phyloP scores from a whole-genome alignment of 1,140 invertebrate genomes.

The Alviniconcha marisindica region DNA sequence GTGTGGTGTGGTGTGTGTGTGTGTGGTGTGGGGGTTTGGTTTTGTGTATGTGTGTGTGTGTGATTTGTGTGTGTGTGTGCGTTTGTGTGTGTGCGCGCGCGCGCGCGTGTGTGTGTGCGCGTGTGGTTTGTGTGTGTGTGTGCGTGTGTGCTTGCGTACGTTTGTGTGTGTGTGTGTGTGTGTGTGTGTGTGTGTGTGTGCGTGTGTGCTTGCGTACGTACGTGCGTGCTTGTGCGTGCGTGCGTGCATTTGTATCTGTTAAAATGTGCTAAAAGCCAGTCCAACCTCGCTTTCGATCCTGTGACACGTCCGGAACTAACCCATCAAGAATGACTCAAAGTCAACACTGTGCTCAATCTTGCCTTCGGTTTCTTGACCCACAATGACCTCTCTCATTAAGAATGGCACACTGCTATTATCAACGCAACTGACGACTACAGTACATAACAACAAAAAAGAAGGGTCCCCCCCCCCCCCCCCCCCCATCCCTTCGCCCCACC shows the following conservation, averaged over 20 bases:
- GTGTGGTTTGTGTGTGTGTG: not conserved
- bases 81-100: not conserved
- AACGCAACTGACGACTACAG: no score
- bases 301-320: no score
- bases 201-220: not conserved
- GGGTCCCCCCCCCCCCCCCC: no score
- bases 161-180: constrained; percentile 2
- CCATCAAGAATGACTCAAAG: no score
- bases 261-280: no score
- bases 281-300: no score
- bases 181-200: constrained; percentile 8
- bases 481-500: no score
- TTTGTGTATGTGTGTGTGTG: not conserved
- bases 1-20: not conserved
- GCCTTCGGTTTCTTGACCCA: no score
- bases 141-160: constrained; percentile 3
- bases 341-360: no score
- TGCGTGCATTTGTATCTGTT: not conserved
- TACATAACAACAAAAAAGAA: no score
- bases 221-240: not conserved
- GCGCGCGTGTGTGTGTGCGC: constrained; percentile 4
- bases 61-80: not conserved
- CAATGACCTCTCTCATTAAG: no score
- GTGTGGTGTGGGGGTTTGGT: not conserved
- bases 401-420: no score